Percentiles rank a stretch among this genome's conserved stretches.
phyloP scores from a whole-genome alignment of 2,113 vertebrate genomes.

The Ptyas mucosa region DNA sequence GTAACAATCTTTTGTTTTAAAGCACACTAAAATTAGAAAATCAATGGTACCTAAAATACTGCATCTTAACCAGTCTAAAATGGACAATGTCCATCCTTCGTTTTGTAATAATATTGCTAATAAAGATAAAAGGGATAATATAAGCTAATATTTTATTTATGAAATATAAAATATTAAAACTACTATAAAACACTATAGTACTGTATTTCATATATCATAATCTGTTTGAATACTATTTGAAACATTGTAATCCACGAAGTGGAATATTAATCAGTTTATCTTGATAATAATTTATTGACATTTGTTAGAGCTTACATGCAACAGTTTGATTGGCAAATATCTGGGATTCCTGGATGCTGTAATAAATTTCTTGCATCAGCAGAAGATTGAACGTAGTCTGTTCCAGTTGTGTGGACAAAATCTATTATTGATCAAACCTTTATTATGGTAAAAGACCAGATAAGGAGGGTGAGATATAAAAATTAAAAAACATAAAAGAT shows the following conservation, averaged over 20 bases:
- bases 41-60: constrained; percentile 1
- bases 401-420: not conserved
- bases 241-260: not conserved
- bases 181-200: not conserved
- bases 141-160: not conserved
- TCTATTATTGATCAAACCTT: not conserved
- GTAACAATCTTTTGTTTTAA: not conserved
- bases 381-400: not conserved
- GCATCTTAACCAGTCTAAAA: not conserved
- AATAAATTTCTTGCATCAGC: not conserved
- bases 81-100: not conserved
- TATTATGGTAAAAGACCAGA: not conserved
- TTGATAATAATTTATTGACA: not conserved
- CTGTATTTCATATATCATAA: not conserved
- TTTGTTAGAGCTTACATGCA: not conserved
- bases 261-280: not conserved
- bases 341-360: not conserved
- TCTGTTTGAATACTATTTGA: not conserved
- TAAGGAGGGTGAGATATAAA: not conserved
- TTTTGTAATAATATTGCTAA: not conserved
- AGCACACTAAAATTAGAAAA: not conserved
- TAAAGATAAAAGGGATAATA: not conserved
- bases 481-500: not conserved
- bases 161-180: not conserved
- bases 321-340: not conserved